Conservation (phyloP, 2,797 vertebrate species). For the Notoglanidium macrostoma region DNA sequence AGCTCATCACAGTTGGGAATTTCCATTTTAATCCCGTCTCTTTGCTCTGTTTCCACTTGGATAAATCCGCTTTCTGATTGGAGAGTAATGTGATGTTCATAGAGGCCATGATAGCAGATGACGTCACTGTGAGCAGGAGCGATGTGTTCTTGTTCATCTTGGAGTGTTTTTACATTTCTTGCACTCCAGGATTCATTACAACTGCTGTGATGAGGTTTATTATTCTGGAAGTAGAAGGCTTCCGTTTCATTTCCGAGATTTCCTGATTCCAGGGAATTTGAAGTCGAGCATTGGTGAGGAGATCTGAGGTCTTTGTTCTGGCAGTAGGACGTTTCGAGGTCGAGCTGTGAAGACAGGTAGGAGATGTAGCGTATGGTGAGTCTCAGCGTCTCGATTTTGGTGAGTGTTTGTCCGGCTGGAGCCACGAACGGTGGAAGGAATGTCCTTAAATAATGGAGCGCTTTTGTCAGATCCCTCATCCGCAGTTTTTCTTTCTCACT, state of each 20-base stretch:
- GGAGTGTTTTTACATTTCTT: constrained; percentile 8
- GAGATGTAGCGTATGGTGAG: constrained; percentile 78
- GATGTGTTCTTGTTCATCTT: constrained; percentile 7
- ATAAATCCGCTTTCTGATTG: constrained; percentile 11
- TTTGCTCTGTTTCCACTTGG: neutral
- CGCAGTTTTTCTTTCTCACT: constrained; percentile 80
- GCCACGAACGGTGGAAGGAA: constrained; percentile 72
- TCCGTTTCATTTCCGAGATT: neutral
- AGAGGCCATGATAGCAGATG: constrained; percentile 2
- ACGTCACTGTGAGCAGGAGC: neutral
- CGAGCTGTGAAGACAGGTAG: constrained; percentile 77
- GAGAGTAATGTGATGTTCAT: neutral
- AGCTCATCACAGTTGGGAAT: constrained; percentile 28
- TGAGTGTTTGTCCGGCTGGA: constrained; percentile 71
- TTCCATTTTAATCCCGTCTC: constrained; percentile 13
- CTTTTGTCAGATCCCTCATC: constrained; percentile 76
- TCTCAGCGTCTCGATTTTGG: constrained; percentile 78
- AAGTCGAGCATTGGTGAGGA: neutral
- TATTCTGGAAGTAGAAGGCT: neutral
- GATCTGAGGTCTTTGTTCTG: constrained; percentile 33
- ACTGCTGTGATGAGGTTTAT: neutral
- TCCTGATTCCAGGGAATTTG: neutral
- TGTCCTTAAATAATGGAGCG: constrained; percentile 73
- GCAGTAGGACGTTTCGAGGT: constrained; percentile 55
- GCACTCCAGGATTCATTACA: neutral